Evolutionary conservation across 2,888 invertebrate genomes (phyloP), one percentile per base, ranked within the genome.

Genomic region (Chloroclystis v-ata): DNA sequence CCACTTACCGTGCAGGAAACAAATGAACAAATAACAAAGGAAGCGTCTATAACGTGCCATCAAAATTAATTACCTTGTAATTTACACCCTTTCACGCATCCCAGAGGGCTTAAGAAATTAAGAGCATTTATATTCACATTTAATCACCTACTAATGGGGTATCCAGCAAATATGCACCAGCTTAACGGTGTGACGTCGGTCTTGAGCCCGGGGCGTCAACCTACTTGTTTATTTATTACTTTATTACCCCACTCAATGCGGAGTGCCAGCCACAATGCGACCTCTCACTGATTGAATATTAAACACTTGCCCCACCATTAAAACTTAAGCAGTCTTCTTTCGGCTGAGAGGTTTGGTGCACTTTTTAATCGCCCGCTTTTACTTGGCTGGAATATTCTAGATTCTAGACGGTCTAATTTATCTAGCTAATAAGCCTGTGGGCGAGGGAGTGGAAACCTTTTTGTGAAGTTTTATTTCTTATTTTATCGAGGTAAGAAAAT

Each of bases 191-290:
- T 40, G 30, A 40, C 29, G 35, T 37, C 14, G 43, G 39, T 30
- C 20, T 39, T 14, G 32, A 43, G 35, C 16, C 35, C 14, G 46
- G 25, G 43, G 60, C 65, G 62, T 63, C 67, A 61, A 58, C 60
- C 72, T 73, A 69, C 78, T 82, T 79, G 74, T 77, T 79, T 82
- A 82, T 82, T 78, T 80, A 81, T 78, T 72, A 76, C 78, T 75
- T 80, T 82, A 79, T 78, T 75, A 75, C 77, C 80, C 74, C 75
- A 78, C 76, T 81, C 79, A 72, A 72, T 66, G 73, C 67, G 60
- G 77, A 78, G 75, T 75, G 78, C 76, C 72, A 71, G 70, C 72
- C 76, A 77, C 79, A 77, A 73, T 75, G 70, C 67, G 72, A 72
- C 75, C 76, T 72, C 65, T 52, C 67, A 66, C 74, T 75, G 75